These are phyloP conservation scores for Gonioctena quinquepunctata DNA, from an alignment of 1,140 invertebrate species.

Conservation along the genomic window DNA sequence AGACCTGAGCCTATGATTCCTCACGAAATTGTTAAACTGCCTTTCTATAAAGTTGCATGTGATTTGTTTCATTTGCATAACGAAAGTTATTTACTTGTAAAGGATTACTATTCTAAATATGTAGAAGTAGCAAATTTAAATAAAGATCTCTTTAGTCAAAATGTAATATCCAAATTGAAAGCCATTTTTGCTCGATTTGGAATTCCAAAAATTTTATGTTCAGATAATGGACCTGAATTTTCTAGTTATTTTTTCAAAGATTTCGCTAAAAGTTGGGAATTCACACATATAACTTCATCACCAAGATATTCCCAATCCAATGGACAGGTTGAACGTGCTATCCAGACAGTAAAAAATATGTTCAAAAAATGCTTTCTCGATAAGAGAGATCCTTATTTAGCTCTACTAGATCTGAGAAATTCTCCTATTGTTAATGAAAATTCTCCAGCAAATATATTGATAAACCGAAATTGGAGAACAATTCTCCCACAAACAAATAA, in stretches of 20 bases:
- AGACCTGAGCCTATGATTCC: slow-evolving; percentile 40
- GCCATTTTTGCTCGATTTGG: slow-evolving; percentile 36
- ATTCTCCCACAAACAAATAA: background rate
- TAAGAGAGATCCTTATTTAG: background rate
- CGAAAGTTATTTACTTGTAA: slow-evolving; percentile 38
- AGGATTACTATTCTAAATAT: slow-evolving; percentile 44
- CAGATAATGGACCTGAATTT: background rate
- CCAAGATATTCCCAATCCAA: background rate
- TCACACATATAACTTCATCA: background rate
- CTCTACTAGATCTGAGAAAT: background rate
- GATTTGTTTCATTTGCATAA: slow-evolving; percentile 50
- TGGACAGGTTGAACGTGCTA: background rate
- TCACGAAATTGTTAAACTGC: slow-evolving; percentile 42
- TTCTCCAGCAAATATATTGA: background rate
- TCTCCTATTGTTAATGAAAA: background rate
- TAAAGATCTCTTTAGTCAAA: slow-evolving; percentile 24
- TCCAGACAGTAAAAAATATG: background rate
- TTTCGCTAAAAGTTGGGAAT: background rate
- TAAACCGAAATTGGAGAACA: background rate
- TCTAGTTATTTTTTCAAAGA: background rate
- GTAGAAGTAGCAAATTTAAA: slow-evolving; percentile 33
- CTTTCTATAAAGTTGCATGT: slow-evolving; percentile 46
- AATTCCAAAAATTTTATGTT: background rate
- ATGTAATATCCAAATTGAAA: slow-evolving; percentile 38
- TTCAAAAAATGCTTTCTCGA: background rate